Conservation (phyloP, 2,888 invertebrate species). For the Ormyrus rosae region DNA sequence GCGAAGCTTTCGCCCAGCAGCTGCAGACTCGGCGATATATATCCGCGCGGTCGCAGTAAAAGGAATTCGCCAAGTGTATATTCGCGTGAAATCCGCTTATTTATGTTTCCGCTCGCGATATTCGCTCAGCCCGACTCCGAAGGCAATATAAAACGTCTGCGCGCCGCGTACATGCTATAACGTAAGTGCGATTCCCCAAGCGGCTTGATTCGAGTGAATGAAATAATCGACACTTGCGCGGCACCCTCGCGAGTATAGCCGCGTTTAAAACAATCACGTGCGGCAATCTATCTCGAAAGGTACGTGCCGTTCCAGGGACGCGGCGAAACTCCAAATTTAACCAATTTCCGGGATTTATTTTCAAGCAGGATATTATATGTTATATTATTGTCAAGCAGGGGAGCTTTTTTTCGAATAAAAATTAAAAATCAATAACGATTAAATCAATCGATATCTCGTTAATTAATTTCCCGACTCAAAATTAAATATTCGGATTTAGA, state of each 20-base stretch:
- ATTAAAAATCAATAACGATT: too few relatives aligned
- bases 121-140: too few relatives aligned
- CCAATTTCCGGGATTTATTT: conserved; percentile 18
- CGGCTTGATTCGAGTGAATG: conserved; percentile 41
- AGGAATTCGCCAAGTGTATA: not conserved
- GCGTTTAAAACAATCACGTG: conserved; percentile 38
- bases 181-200: conserved; percentile 7
- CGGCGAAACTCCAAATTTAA: not conserved
- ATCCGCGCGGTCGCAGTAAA: not conserved
- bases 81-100: conserved; percentile 13
- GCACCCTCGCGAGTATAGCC: too few relatives aligned
- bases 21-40: too few relatives aligned
- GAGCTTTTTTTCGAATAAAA: too few relatives aligned
- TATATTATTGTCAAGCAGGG: not conserved
- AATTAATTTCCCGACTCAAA: too few relatives aligned
- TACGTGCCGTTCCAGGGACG: too few relatives aligned
- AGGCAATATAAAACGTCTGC: too few relatives aligned
- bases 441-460: too few relatives aligned
- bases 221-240: conserved; percentile 27
- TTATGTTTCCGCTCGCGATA: not conserved
- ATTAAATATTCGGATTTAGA: too few relatives aligned
- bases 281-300: conserved; percentile 18
- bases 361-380: too few relatives aligned
- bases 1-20: not conserved
- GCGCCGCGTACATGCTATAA: not conserved